These are phyloP conservation scores for Acanthacorydalis orientalis DNA, from an alignment of 2,888 invertebrate species.

Conservation along the genomic window DNA sequence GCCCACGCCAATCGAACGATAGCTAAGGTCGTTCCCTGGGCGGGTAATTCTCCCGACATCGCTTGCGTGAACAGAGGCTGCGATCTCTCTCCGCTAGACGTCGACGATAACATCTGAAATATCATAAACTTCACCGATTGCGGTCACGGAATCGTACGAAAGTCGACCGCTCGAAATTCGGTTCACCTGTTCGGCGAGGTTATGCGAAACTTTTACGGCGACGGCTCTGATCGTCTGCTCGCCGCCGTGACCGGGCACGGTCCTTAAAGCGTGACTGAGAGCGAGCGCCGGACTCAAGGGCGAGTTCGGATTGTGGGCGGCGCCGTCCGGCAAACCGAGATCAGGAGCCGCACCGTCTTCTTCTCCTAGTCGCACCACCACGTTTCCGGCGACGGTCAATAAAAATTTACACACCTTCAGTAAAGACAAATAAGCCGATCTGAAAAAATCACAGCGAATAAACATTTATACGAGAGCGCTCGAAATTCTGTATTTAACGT, in stretches of 20 bases:
- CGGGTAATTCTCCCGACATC: slow-evolving; percentile 52
- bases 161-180: slow-evolving; percentile 8
- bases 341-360: slow-evolving; percentile 25
- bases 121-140: neutral
- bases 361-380: slow-evolving; percentile 38
- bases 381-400: slow-evolving; percentile 71
- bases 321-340: slow-evolving; percentile 20
- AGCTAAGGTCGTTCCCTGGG: slow-evolving; percentile 52
- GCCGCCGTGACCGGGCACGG: slow-evolving; percentile 65
- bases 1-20: slow-evolving; percentile 67
- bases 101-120: slow-evolving; percentile 26
- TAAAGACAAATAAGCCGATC: slow-evolving; percentile 75
- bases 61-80: slow-evolving; percentile 36
- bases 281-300: slow-evolving; percentile 29
- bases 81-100: slow-evolving; percentile 30
- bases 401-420: slow-evolving; percentile 79
- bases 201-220: slow-evolving; percentile 66
- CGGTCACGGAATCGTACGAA: slow-evolving; percentile 5
- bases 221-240: slow-evolving; percentile 64
- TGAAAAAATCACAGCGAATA: slow-evolving; percentile 17
- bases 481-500: too few species aligned
- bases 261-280: slow-evolving; percentile 68
- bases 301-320: slow-evolving; percentile 15
- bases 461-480: neutral
- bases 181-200: slow-evolving; percentile 43